A percentile compares a stretch with the other conserved stretches of the same genome.
These are phyloP conservation scores for Bombus picipes DNA, from an alignment of 1,140 invertebrate genomes.

Conservation along the genomic window DNA sequence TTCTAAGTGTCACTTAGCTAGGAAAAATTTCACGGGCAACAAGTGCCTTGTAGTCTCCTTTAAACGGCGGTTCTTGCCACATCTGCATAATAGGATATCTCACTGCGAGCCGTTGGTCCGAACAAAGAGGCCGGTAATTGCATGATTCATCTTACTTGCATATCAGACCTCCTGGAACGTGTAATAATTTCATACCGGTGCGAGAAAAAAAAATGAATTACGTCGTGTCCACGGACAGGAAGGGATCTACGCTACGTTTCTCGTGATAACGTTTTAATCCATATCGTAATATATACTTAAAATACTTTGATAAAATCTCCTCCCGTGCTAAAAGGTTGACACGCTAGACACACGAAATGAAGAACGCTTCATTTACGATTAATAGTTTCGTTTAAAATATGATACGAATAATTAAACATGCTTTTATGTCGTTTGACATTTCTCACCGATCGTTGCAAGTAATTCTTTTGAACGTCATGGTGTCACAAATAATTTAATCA, in stretches of 20 bases:
- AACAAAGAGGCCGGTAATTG: constrained; percentile 38
- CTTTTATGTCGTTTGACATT: neutral
- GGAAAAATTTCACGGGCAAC: constrained; percentile 43
- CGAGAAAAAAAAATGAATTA: neutral
- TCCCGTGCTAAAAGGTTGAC: neutral
- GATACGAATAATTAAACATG: neutral
- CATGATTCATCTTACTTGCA: constrained; percentile 52
- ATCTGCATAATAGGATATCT: constrained; percentile 51
- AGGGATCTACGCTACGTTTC: neutral
- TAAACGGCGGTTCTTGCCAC: constrained; percentile 22
- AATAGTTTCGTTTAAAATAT: neutral
- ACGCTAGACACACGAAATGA: neutral
- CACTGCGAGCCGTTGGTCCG: constrained; percentile 14
- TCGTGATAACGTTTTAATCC: constrained; percentile 2
- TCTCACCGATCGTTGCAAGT: too few species aligned
- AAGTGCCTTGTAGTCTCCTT: constrained; percentile 41
- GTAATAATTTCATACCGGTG: constrained; percentile 19
- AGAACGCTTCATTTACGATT: neutral
- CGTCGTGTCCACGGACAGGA: neutral
- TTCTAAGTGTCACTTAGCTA: constrained; percentile 9
- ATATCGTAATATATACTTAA: neutral
- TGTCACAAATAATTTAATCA: neutral
- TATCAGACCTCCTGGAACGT: constrained; percentile 20
- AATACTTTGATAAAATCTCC: neutral
- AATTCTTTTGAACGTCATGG: neutral